Base-by-base conservation (phyloP, 2,888 invertebrate species). In the Callyntrura guangdongensis region DNA sequence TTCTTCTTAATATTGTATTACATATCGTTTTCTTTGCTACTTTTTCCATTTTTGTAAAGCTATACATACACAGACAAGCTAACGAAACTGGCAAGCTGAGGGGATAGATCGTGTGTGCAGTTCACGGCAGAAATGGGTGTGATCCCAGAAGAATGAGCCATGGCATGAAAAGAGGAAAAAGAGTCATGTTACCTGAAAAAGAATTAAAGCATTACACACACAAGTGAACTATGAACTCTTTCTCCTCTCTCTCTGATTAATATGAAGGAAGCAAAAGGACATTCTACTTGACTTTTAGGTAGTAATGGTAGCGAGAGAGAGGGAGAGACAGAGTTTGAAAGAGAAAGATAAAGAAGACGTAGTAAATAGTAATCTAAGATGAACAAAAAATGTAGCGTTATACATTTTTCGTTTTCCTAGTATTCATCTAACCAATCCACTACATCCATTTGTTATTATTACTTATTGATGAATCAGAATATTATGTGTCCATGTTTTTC, bases 401-500 rank as follows among this genome's bases (percentile, higher is more conserved):
- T n/a, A n/a, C n/a, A n/a, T 14, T 81, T 81, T 59, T 81, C 14
- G 20, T 20, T 45, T 22, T 36, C 56, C 56, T n/a, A n/a, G 14
- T 64, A 4, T 61, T 36, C 45, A 45, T 82, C 47, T 25, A n/a
- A n/a, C n/a, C n/a, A n/a, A 61, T 64, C 67, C 61, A 49, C 83
- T 27, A 25, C 25, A 64, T 67, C 79, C 69, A 81, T 87, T 85
- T 69, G 49, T 88, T 69, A 82, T 88, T 88, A 88, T 88, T 88
- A 88, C 88, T 88, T 88, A 88, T 88, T 88, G 88, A 88, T 88
- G 88, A 88, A 83, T 87, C 87, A 87, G 81, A 81, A 53, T 49
- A 59, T 47, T 27, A 81, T 81, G 25, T 77, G 77, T 86, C 86
- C 86, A 77, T 86, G 74, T 77, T 49, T 72, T 49, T 74, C 47